Base-by-base conservation (phyloP, 1,140 invertebrate species). In the Tenebrio molitor region DNA sequence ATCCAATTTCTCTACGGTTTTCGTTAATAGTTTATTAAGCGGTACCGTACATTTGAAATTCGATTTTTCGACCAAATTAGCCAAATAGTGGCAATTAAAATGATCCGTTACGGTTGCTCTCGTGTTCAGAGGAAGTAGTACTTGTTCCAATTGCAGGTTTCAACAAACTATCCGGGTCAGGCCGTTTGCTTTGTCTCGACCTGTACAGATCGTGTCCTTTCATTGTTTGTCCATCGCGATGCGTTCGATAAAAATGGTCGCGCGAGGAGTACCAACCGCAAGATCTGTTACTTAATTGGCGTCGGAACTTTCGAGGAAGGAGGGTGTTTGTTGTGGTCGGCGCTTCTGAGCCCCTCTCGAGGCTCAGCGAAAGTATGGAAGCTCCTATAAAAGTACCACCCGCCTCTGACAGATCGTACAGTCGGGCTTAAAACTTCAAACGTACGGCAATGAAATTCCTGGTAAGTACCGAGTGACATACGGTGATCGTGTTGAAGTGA, bases 361-460 rank as follows among this genome's bases (percentile, higher is more conserved):
- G 23, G 33, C n/a, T 29, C 39, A 44, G 75, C 71, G 75, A 76
- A 78, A 77, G 74, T 74, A 46, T 66, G 12, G 53, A 42, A 63
- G 21, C 66, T 69, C 34, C 72, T 77, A 78, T 78, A 78, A 74
- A 78, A 76, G 63, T 42, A 42, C 42, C 16, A 33, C 44, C 19
- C 33, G 29, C 23, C 62, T 50, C 58, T 65, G 39, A 29, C n/a
- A 33, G 21, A 39, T 23, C 58, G 76, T 74, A 71, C 77, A 78
- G 72, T 77, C 67, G 58, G 71, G 65, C 65, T 74, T 77, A 46
- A 58, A 73, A 25, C 36, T 17, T 50, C 66, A 72, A 29, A 53
- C 42, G 12, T 50, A 44, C 58, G 46, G 68, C 74, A 71, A 80
- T 80, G 79, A 80, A 74, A 69, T 74, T 80, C 72, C 78, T 80